These are phyloP conservation scores for Okamejei kenojei DNA, from an alignment of 2,797 vertebrate species.

Conservation along the genomic window DNA sequence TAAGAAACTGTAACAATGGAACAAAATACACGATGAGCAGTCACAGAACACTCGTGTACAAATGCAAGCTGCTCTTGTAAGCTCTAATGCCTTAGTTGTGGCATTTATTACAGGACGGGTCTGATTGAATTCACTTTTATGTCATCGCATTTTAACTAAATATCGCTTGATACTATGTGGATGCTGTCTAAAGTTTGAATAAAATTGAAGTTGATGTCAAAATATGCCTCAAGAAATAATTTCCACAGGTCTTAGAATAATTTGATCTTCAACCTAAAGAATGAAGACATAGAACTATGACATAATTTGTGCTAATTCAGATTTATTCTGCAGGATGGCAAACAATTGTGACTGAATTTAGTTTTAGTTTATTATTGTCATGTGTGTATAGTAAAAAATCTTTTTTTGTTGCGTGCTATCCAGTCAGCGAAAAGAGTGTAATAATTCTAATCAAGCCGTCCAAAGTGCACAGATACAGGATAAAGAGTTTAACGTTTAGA, in stretches of 20 bases:
- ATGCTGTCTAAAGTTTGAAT: slow-evolving; percentile 60
- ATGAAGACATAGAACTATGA: not conserved
- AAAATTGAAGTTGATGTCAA: slow-evolving; percentile 53
- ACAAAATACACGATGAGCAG: slow-evolving; percentile 47
- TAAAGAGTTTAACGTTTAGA: too few relatives aligned
- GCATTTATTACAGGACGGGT: slow-evolving; percentile 47
- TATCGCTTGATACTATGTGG: slow-evolving; percentile 47
- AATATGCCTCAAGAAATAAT: slow-evolving; percentile 40
- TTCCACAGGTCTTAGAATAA: not conserved
- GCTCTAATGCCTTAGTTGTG: slow-evolving; percentile 62
- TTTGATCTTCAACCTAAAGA: not conserved
- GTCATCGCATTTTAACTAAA: slow-evolving; percentile 49
- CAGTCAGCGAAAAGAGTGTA: too few relatives aligned
- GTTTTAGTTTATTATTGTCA: too few relatives aligned
- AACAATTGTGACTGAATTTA: not conserved
- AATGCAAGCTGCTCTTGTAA: slow-evolving; percentile 45
- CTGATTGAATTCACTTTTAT: slow-evolving; percentile 44
- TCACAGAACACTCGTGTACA: slow-evolving; percentile 37
- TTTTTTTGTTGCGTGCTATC: too few relatives aligned
- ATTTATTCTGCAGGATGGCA: not conserved
- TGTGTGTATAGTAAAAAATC: too few relatives aligned
- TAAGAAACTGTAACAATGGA: not conserved
- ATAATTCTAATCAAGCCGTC: too few relatives aligned
- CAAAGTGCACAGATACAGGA: too few relatives aligned
- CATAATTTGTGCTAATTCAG: not conserved